Conservation (phyloP, 2,888 invertebrate genomes). For the Conus canariensis region DNA sequence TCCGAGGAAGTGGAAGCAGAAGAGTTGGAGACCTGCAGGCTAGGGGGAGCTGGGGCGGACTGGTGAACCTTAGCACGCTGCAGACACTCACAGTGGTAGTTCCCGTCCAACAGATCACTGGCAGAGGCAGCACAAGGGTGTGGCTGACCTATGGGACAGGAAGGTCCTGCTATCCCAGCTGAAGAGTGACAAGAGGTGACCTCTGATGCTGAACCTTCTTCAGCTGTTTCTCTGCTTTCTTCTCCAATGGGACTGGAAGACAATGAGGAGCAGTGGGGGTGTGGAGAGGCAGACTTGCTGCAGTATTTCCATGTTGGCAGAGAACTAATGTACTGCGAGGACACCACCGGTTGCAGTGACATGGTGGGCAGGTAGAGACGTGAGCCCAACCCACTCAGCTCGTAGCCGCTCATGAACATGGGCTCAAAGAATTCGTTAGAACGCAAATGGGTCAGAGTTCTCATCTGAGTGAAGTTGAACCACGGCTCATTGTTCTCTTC, state of each 20-base stretch:
- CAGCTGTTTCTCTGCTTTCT: neutral
- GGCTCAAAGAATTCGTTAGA: conserved; percentile 53
- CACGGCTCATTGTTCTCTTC: conserved; percentile 68
- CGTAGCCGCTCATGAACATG: conserved; percentile 50
- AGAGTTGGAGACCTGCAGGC: neutral
- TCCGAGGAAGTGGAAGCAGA: neutral
- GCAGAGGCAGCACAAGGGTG: neutral
- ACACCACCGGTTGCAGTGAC: conserved; percentile 78
- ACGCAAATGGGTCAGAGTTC: conserved; percentile 63
- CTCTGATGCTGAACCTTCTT: neutral
- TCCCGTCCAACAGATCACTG: conserved; percentile 59
- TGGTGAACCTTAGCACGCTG: neutral
- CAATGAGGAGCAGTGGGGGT: too few relatives aligned
- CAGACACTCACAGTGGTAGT: conserved; percentile 60
- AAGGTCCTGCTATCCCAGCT: neutral
- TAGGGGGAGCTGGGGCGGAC: neutral
- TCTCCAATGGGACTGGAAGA: neutral
- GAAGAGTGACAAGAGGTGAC: neutral
- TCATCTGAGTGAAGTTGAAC: conserved; percentile 78
- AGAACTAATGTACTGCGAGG: conserved; percentile 80
- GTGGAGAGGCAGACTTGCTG: neutral
- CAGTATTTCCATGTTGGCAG: conserved; percentile 78
- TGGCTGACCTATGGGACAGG: neutral
- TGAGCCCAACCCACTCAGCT: conserved; percentile 57
- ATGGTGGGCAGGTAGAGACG: conserved; percentile 72